A percentile compares a stretch with the other conserved stretches of the same genome.
Conservation (phyloP, 2,888 invertebrate genomes). For the Leucozona laternaria region DNA sequence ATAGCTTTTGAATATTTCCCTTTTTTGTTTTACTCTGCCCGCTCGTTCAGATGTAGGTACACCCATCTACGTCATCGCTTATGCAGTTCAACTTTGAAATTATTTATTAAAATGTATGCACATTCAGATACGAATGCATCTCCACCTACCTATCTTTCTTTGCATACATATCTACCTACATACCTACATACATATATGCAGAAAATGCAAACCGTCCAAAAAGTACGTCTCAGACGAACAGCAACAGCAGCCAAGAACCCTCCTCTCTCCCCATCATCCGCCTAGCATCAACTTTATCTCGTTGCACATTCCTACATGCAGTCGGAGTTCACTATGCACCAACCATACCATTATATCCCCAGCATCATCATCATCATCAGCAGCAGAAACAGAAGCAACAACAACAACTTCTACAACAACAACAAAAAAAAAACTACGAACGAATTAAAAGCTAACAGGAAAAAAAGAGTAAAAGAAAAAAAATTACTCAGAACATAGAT, state of each 20-base stretch:
- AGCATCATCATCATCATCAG: constrained; percentile 31
- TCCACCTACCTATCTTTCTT: not conserved
- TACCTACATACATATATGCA: not conserved
- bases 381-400: not conserved
- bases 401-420: constrained; percentile 14
- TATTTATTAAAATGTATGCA: constrained; percentile 74
- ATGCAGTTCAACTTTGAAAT: constrained; percentile 76
- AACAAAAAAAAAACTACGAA: constrained; percentile 12
- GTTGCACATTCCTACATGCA: constrained; percentile 73
- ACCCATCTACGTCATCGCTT: constrained; percentile 74
- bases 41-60: constrained; percentile 40
- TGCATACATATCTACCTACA: not conserved
- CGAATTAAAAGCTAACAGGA: constrained; percentile 68
- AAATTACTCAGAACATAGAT: constrained; percentile 53
- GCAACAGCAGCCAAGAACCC: constrained; percentile 45
- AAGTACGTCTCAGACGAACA: constrained; percentile 69
- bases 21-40: constrained; percentile 6
- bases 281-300: constrained; percentile 57
- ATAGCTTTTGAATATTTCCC: constrained; percentile 33
- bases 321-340: constrained; percentile 61
- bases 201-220: constrained; percentile 47
- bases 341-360: constrained; percentile 43
- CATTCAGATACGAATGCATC: constrained; percentile 55
- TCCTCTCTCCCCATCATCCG: not conserved
- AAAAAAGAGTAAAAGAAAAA: constrained; percentile 23